Evolutionary conservation across 2,797 vertebrate genomes (phyloP).

Genomic region (Orestias chungarensis): DNA sequence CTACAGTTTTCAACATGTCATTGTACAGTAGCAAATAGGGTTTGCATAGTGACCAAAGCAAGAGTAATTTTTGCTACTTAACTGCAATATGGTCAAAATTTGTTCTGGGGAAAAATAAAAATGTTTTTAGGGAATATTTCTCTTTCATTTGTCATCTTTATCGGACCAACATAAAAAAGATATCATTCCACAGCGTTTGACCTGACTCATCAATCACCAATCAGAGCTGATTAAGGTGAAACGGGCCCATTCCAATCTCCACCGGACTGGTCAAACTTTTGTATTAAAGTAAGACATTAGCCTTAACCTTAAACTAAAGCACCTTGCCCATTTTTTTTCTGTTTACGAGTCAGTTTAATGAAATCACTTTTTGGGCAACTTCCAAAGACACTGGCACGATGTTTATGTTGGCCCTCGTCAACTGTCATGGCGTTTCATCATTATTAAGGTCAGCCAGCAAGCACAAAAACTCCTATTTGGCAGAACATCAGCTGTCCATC

Average conservation of each 20-base stretch:
- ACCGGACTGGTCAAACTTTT: neutral
- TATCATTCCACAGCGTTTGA: neutral
- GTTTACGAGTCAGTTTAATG: slow-evolving; percentile 24
- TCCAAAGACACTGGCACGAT: slow-evolving; percentile 47
- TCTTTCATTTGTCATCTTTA: too few species aligned
- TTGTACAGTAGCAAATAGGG: neutral
- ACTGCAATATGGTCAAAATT: neutral
- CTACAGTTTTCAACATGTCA: neutral
- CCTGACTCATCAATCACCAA: neutral
- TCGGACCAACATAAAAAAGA: too few species aligned
- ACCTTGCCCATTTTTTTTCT: slow-evolving; percentile 30
- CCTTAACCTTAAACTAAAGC: neutral
- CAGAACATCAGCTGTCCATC: slow-evolving; percentile 33
- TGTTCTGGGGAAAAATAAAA: too few species aligned
- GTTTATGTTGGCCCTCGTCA: slow-evolving; percentile 54
- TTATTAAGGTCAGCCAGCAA: slow-evolving; percentile 44
- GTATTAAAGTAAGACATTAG: slow-evolving; percentile 8
- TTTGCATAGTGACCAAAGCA: neutral
- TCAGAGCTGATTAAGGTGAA: neutral
- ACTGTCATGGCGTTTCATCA: slow-evolving; percentile 33
- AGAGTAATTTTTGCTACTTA: neutral
- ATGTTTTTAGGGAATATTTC: too few species aligned
- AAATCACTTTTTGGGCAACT: slow-evolving; percentile 50
- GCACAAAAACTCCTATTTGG: slow-evolving; percentile 38
- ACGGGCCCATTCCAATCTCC: neutral